Percentiles rank a stretch among this genome's conserved stretches.
Conservation (phyloP, 2,113 vertebrate genomes). For the Paratilapia polleni region DNA sequence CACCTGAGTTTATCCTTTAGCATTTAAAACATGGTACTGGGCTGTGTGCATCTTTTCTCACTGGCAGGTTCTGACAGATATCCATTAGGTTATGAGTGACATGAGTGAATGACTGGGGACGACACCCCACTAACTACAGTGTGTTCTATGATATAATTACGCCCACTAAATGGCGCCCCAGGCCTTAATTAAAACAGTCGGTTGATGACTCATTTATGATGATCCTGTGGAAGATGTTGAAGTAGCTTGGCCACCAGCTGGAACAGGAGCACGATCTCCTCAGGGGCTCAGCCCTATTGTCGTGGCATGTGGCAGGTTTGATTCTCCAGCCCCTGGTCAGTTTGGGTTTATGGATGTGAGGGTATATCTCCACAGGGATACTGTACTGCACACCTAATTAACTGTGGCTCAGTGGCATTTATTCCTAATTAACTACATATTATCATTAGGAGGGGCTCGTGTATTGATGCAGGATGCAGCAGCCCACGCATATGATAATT, state of each 20-base stretch:
- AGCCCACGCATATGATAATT: conserved; percentile 60
- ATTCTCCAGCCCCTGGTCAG: conserved; percentile 61
- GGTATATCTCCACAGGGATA: conserved; percentile 55
- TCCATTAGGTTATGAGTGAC: background rate
- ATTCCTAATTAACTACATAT: conserved; percentile 76
- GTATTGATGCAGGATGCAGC: conserved; percentile 65
- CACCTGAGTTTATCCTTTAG: background rate
- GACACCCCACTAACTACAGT: conserved; percentile 7
- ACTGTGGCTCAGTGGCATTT: conserved; percentile 73
- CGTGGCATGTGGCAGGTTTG: conserved; percentile 30
- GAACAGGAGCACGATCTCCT: conserved; percentile 23
- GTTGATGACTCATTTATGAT: conserved; percentile 77
- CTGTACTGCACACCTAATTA: conserved; percentile 72
- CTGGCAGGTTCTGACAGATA: background rate
- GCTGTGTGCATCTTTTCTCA: background rate
- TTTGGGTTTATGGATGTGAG: conserved; percentile 36
- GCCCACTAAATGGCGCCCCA: conserved; percentile 63
- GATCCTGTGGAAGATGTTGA: conserved; percentile 50
- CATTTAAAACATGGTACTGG: background rate
- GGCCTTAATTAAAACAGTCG: conserved; percentile 75
- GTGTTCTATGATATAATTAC: conserved; percentile 73
- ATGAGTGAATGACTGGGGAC: background rate
- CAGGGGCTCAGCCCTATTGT: conserved; percentile 36
- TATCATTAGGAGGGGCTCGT: conserved; percentile 66
- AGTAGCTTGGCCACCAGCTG: conserved; percentile 37